A percentile compares a stretch with the other conserved stretches of the same genome.
These are phyloP conservation scores for Cryptoblepharus egeriae DNA, from an alignment of 2,797 vertebrate species.

Conservation along the genomic window DNA sequence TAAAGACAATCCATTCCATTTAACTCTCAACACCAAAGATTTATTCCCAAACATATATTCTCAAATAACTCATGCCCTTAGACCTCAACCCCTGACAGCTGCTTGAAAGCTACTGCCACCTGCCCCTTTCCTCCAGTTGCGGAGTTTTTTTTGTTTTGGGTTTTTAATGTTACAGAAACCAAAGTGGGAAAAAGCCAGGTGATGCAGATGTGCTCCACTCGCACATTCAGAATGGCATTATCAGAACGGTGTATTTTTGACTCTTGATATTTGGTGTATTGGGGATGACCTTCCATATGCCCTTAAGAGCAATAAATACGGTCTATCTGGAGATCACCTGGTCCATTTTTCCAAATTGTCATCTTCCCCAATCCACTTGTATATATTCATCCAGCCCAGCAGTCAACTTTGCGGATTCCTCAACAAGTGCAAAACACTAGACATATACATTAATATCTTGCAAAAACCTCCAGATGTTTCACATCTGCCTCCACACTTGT, in stretches of 20 bases:
- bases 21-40: background rate
- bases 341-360: background rate
- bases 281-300: background rate
- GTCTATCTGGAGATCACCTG: background rate
- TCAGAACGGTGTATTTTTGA: background rate
- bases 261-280: background rate
- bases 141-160: too few species aligned
- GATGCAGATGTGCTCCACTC: background rate
- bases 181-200: background rate
- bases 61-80: background rate
- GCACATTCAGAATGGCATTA: background rate
- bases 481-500: slow-evolving; percentile 41
- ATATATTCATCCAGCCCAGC: background rate
- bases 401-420: slow-evolving; percentile 17
- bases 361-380: background rate
- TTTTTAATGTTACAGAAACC: background rate
- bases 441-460: background rate
- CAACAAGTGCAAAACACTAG: slow-evolving; percentile 25
- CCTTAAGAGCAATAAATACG: background rate
- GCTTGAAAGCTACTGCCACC: background rate
- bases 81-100: background rate
- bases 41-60: background rate
- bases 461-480: slow-evolving; percentile 19
- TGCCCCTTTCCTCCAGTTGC: background rate
- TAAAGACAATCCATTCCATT: background rate